Conservation (phyloP, 2,888 invertebrate genomes). For the Phragmatobia fuliginosa region DNA sequence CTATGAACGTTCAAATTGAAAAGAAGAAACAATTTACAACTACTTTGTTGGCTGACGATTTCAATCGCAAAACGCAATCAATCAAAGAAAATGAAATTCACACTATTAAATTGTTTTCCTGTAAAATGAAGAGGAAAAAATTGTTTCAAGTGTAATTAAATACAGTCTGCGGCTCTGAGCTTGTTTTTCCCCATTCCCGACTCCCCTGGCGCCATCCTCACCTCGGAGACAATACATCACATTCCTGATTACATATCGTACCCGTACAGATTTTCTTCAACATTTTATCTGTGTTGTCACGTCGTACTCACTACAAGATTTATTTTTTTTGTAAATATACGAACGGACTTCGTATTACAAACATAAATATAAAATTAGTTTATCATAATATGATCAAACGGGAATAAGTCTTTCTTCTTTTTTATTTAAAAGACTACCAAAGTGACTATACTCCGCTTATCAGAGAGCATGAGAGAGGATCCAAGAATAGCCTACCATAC, state of each 20-base stretch:
- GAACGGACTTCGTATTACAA: neutral
- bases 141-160: neutral
- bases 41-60: neutral
- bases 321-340: neutral
- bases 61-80: neutral
- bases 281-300: neutral
- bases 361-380: neutral
- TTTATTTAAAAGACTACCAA: no score
- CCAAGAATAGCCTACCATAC: no score
- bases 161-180: neutral
- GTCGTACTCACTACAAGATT: neutral
- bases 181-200: neutral
- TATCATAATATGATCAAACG: no score
- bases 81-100: neutral
- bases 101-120: neutral
- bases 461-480: no score
- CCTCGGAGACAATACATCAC: neutral
- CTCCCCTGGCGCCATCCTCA: neutral
- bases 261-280: neutral
- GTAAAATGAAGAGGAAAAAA: neutral
- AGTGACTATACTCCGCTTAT: no score
- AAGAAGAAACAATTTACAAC: no score
- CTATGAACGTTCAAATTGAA: no score
- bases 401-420: no score
- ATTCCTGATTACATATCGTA: constrained; percentile 6